These are phyloP conservation scores for Chamaea fasciata DNA, from an alignment of 2,113 vertebrate genomes.

Conservation along the genomic window DNA sequence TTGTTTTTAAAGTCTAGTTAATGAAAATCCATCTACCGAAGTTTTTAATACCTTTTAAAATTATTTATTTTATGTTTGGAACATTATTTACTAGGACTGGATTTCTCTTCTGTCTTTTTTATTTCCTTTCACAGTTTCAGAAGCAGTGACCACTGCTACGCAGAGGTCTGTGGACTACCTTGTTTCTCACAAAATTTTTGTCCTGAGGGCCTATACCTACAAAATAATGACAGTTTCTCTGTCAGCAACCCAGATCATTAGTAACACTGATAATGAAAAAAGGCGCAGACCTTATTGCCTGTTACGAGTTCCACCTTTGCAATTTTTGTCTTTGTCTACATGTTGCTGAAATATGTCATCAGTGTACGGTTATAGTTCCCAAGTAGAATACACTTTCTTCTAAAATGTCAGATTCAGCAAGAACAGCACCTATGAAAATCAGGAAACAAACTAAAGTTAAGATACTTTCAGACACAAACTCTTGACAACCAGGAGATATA, in stretches of 20 bases:
- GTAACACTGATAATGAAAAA: neutral
- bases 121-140: neutral
- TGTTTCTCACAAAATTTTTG: neutral
- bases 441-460: neutral
- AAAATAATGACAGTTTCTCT: neutral
- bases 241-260: neutral
- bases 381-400: neutral
- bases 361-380: neutral
- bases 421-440: neutral
- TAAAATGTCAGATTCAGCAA: neutral
- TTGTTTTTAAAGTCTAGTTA: constrained; percentile 15
- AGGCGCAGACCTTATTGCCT: neutral
- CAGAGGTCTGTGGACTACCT: neutral
- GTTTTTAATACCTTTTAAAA: neutral
- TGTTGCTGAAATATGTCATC: neutral
- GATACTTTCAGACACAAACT: neutral
- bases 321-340: neutral
- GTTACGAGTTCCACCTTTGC: neutral
- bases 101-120: neutral
- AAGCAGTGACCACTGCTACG: neutral
- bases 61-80: neutral
- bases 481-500: neutral
- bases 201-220: neutral
- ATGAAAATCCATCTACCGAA: neutral
- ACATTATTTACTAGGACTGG: neutral